phyloP scores from a whole-genome alignment of 1,140 invertebrate species.

The Temnothorax curvispinosus region DNA sequence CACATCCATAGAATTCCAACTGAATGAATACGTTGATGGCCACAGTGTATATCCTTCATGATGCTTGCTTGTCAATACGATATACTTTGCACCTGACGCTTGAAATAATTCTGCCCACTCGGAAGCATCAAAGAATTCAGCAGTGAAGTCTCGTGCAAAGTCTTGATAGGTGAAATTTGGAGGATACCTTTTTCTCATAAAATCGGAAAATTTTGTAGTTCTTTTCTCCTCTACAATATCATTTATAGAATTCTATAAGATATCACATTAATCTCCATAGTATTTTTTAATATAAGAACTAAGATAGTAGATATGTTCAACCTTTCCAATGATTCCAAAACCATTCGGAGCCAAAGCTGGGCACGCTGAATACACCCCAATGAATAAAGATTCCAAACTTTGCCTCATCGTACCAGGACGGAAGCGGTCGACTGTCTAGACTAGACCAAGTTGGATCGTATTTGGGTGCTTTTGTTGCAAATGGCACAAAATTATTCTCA shows the following conservation, averaged over 20 bases:
- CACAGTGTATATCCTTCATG: conserved; percentile 97
- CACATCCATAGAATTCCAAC: conserved; percentile 96
- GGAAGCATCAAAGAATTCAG: conserved; percentile 93
- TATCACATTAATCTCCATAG: conserved; percentile 2
- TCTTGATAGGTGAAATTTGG: conserved; percentile 94
- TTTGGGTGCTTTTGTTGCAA: not conserved
- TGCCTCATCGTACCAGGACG: conserved; percentile 94
- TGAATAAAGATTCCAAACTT: conserved; percentile 98
- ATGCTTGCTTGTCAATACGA: conserved; percentile 97
- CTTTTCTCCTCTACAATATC: conserved; percentile 66
- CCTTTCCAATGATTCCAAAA: conserved; percentile 94
- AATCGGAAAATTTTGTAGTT: conserved; percentile 85
- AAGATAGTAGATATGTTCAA: conserved; percentile 74
- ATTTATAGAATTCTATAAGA: not conserved
- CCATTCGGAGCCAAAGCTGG: conserved; percentile 94
- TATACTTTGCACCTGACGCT: conserved; percentile 93
- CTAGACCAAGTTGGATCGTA: conserved; percentile 93
- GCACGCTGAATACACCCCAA: conserved; percentile 97
- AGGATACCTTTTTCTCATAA: conserved; percentile 92
- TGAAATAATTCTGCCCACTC: conserved; percentile 92
- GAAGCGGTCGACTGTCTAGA: conserved; percentile 93
- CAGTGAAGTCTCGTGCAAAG: conserved; percentile 93
- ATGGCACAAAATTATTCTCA: not conserved
- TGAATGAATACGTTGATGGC: conserved; percentile 94
- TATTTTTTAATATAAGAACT: conserved; percentile 20